Evolutionary conservation across 2,888 invertebrate species (phyloP), one percentile per base, ranked within the genome.

Genomic region (Dromius quadrimaculatus): DNA sequence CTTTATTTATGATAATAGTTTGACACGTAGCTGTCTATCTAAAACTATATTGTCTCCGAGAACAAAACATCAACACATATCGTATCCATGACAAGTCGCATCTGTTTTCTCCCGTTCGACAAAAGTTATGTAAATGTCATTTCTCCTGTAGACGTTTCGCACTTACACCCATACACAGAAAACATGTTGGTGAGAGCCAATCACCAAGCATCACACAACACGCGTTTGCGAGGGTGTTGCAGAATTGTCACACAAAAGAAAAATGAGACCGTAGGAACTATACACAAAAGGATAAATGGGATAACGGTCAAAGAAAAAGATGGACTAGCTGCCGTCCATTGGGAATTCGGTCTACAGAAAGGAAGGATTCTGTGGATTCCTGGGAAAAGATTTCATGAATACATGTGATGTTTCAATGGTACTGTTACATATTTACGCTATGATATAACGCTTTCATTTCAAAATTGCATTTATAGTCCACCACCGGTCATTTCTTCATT

Each of bases 91-190:
- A 59, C 59, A 36, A 36, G 59, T 47, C 54, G 47, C 65, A 50
- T 65, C 65, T 65, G 50, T 65, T 65, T 65, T 54, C 54, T 65
- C 47, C 32, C 47, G 36, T 65, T 65, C 65, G 65, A 65, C 54
- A 32, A 65, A 65, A 65, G 65, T 65, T 65, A 65, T 65, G 65
- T 65, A 65, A 65, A 65, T 65, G 54, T 65, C 65, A 65, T 65
- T 65, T 65, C 65, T 34, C 34, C 54, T 8, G 62, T 62, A 62
- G 50, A 65, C 65, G 50, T 50, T 38, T 36, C 57, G 36, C 34
- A 59, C 59, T 64, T 64, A 64, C 64, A 47, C 34, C 41, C 13
- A 45, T 19, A 45, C 19, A 28, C 8, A 19, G 38, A 63, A 32
- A 43, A 15, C 23, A 20, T 43, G 57, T 15, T 28, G 57, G 57